phyloP scores from a whole-genome alignment of 23 tunicate genomes.

The Halocynthia aurantium region DNA sequence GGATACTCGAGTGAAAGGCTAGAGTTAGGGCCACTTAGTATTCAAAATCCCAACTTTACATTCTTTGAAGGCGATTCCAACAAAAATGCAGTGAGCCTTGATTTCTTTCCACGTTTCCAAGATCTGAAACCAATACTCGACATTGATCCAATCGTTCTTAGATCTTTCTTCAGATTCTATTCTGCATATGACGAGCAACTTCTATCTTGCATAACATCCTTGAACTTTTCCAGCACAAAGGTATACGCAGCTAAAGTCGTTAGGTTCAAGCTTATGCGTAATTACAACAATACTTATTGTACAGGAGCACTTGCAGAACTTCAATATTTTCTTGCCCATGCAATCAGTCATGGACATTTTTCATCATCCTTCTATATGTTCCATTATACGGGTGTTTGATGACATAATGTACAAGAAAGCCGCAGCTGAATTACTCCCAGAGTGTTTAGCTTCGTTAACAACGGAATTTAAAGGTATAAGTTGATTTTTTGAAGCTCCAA shows the following conservation, averaged over 20 bases:
- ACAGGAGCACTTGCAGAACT: slow-evolving; percentile 64
- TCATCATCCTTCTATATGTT: slow-evolving; percentile 10
- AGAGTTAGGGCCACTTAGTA: too few species aligned
- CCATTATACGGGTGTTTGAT: slow-evolving; percentile 51
- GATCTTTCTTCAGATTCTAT: slow-evolving; percentile 47
- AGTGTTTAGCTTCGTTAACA: slow-evolving; percentile 67
- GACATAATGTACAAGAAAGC: slow-evolving; percentile 77
- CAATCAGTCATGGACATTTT: slow-evolving; percentile 36
- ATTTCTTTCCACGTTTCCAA: slow-evolving; percentile 4
- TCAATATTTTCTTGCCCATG: slow-evolving; percentile 25
- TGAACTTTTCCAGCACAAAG: slow-evolving; percentile 52
- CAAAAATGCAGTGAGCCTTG: too few species aligned
- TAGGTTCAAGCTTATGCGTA: too few species aligned
- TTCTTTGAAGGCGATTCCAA: too few species aligned
- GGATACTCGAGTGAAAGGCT: too few species aligned
- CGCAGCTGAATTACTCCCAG: slow-evolving; percentile 41
- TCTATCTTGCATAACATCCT: slow-evolving; percentile 25
- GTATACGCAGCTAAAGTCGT: slow-evolving; percentile 6
- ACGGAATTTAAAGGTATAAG: slow-evolving; percentile 76
- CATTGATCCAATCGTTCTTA: neutral
- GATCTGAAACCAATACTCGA: slow-evolving; percentile 1
- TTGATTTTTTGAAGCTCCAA: neutral
- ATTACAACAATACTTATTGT: neutral
- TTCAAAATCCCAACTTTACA: too few species aligned
- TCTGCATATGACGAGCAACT: slow-evolving; percentile 47